Conservation (phyloP, 2,797 vertebrate genomes). For the Aselliscus stoliczkanus region DNA sequence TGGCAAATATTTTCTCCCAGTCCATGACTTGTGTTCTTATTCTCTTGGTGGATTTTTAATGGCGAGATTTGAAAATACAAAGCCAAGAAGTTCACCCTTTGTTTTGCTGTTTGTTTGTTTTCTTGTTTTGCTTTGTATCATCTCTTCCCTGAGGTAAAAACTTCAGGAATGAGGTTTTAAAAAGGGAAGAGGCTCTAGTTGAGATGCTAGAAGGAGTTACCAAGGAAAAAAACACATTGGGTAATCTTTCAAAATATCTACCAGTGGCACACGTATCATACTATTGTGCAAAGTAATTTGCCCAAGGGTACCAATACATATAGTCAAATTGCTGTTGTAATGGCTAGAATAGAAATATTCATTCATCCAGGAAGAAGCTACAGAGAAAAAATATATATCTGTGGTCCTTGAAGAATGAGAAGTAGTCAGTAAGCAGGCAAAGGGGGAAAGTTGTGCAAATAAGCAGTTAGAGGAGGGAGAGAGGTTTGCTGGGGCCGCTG, state of each 20-base stretch:
- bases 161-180: neutral
- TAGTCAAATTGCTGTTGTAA: neutral
- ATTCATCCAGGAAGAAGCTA: neutral
- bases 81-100: neutral
- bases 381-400: neutral
- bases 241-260: neutral
- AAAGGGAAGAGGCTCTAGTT: neutral
- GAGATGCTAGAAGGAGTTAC: neutral
- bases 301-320: neutral
- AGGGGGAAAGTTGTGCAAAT: neutral
- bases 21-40: neutral
- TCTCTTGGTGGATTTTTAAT: neutral
- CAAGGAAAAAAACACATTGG: neutral
- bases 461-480: neutral
- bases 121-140: neutral
- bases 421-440: too few relatives aligned
- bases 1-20: neutral
- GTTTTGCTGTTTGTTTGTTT: neutral
- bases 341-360: neutral
- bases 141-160: neutral
- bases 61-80: neutral
- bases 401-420: neutral
- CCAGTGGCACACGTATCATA: neutral
- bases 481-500: neutral
- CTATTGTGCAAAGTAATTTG: neutral